phyloP scores from a whole-genome alignment of 35 echinoderm and acorn worm genomes.

The Stichopus chloronotus region DNA sequence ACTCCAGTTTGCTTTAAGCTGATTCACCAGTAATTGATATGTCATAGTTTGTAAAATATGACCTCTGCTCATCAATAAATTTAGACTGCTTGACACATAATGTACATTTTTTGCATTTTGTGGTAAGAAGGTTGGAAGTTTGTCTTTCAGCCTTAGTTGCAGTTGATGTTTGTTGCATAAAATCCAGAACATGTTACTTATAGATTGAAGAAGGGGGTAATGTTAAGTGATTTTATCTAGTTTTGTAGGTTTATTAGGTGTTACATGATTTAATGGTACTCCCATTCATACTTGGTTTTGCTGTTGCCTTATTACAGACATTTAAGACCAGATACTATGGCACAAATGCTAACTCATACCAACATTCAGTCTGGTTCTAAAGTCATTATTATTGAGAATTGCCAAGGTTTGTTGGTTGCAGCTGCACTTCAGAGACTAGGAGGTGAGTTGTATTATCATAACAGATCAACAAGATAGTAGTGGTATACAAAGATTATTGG shows the following conservation, averaged over 20 bases:
- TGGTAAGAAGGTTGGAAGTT: too few relatives aligned
- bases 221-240: background rate
- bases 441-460: slow-evolving; percentile 61
- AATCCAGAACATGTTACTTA: background rate
- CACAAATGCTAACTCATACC: slow-evolving; percentile 78
- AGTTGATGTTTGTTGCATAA: background rate
- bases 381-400: slow-evolving; percentile 83
- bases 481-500: background rate
- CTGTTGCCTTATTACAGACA: slow-evolving; percentile 57
- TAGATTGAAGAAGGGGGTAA: background rate
- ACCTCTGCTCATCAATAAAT: too few relatives aligned
- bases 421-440: slow-evolving; percentile 85
- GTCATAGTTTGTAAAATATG: too few relatives aligned
- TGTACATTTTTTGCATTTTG: too few relatives aligned
- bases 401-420: slow-evolving; percentile 80
- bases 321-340: slow-evolving; percentile 77
- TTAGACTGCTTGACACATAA: too few relatives aligned
- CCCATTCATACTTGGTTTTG: background rate
- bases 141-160: too few relatives aligned
- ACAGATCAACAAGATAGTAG: background rate
- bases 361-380: slow-evolving; percentile 84
- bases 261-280: background rate
- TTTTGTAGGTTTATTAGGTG: background rate
- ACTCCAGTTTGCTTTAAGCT: too few relatives aligned
- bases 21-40: too few relatives aligned